phyloP scores from a whole-genome alignment of 2,797 vertebrate species.

The Hypotaenidia okinawae region DNA sequence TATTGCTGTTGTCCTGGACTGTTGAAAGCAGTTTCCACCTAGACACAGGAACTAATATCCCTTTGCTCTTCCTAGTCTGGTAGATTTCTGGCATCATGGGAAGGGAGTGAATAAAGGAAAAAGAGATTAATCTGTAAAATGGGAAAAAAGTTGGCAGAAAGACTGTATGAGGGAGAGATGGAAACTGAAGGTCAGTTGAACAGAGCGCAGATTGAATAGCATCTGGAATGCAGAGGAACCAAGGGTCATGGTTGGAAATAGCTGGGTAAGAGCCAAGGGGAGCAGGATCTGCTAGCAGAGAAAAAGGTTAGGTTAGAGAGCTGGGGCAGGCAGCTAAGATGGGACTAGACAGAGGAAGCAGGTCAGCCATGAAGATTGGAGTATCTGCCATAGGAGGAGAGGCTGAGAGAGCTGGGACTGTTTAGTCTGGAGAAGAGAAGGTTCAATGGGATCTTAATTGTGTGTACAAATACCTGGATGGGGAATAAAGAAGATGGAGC shows the following conservation, averaged over 20 bases:
- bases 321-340: not conserved
- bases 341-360: not conserved
- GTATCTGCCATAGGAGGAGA: not conserved
- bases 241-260: not conserved
- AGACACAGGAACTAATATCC: not conserved
- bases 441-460: not conserved
- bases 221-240: not conserved
- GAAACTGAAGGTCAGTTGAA: not conserved
- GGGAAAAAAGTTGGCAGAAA: not conserved
- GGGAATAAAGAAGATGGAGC: not conserved
- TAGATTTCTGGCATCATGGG: not conserved
- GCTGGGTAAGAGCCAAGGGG: not conserved
- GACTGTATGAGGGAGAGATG: not conserved
- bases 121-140: not conserved
- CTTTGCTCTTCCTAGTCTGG: not conserved
- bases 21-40: not conserved
- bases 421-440: not conserved
- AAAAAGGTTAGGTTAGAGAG: not conserved
- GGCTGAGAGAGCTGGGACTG: not conserved
- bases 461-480: not conserved
- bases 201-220: not conserved
- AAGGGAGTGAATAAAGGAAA: not conserved
- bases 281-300: not conserved
- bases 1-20: not conserved
- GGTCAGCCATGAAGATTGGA: not conserved